Evolutionary conservation across 2,888 invertebrate species (phyloP), one percentile per base, ranked within the genome.

Genomic region (Chorisops tibialis): DNA sequence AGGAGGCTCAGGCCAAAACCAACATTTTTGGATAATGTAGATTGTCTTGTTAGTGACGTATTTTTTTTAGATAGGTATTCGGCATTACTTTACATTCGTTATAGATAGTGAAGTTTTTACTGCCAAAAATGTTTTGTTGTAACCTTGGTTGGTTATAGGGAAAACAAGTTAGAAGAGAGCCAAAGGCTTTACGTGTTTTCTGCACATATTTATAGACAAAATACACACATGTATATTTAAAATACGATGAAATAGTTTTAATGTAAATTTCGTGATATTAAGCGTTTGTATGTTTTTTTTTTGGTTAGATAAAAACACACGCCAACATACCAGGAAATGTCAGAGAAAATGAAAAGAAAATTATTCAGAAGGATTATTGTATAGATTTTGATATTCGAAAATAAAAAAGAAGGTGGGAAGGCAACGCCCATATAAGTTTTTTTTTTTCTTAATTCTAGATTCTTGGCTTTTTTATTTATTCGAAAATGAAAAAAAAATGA

Each of bases 291-390:
- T 45, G 43, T 12, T 19, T 21, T 21, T 21, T 47, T 22, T 3
- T 21, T 3, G n/a, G 2, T n/a, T 22, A 47, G 41, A 21, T 24
- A 54, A 41, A 39, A 39, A 39, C 24, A 41, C 9, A 41, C 52
- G 41, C 41, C 30, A 30, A 18, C 14, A 51, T 39, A 54, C 41
- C 52, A 54, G 52, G 52, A 54, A 54, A 54, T 54, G 52, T 54
- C 52, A 54, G 24, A 41, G 52, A 24, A 51, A 51, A 19, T 41
- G 38, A 22, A 30, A 30, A 30, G 7, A 30, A 30, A 30, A 30
- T 5, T 9, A n/a, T 30, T 30, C 5, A 30, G 30, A 9, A 30
- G 30, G 5, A 30, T 30, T 30, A 30, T n/a, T n/a, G 30, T 30
- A 30, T 30, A 7, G n/a, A n/a, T n/a, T n/a, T n/a, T 5, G 30